Evolutionary conservation across 2,797 vertebrate genomes (phyloP), one percentile per base, ranked within the genome.

Genomic region (Staurois parvus): DNA sequence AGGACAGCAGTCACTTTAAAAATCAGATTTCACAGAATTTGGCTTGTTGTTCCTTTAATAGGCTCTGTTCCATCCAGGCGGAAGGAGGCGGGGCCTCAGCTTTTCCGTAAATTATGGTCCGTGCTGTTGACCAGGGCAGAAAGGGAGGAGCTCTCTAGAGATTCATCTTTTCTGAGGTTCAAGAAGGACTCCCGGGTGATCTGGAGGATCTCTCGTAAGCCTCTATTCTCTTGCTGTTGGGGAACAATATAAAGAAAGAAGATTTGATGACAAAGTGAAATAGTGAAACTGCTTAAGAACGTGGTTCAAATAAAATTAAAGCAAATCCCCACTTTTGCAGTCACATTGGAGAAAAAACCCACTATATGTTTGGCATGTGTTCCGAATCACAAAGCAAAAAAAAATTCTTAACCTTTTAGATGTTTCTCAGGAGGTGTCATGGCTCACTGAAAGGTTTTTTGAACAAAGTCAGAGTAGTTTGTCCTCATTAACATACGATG

Each of bases 171-270:
- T 89, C 96, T 96, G 59, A 99, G 94, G 77, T 96, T 93, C 89
- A 98, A 92, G 90, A 99, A 99, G 0, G 98, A 98, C 88, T 99
- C 97, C 24, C 96, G 95, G 78, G 97, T 99, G 92, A 99, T 99
- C 85, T 99, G 97, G 88, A 99, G 94, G 85, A 99, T 94, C 93
- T 99, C 98, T 89, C 98, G 92, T 74, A 99, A 94, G 59, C 97
- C 97, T 75, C 91, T 94, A 92, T 99, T 99, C 94, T 99, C 98
- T 94, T 98, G 91, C 98, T 99, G 74, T 24, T 94, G 90, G 2
- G 32, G 4, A 37, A 69, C 21, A 64, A 64, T 9, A 26, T 8
- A 17, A 52, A 52, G 15, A 52, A 52, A 4, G 4, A 52, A 19
- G 48, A 3, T 52, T 19, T 19, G 4, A 52, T 52, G 15, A 52